Percentiles rank a stretch among this genome's conserved stretches.
These are phyloP conservation scores for Terrapene triunguis DNA, from an alignment of 2,113 vertebrate genomes.

Conservation along the genomic window DNA sequence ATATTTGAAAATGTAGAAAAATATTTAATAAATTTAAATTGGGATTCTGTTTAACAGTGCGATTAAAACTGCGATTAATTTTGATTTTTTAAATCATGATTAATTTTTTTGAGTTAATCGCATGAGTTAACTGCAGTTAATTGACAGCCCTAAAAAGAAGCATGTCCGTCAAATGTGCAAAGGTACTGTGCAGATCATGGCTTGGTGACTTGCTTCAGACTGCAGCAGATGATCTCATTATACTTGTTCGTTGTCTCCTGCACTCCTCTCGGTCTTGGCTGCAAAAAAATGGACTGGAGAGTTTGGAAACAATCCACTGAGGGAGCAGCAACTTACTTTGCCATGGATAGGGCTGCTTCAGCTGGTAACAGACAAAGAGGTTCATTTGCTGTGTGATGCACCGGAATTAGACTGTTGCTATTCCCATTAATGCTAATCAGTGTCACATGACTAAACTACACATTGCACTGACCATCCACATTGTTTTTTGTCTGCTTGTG, in stretches of 20 bases:
- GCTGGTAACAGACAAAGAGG: not conserved
- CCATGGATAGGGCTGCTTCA: not conserved
- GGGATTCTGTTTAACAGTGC: too few relatives aligned
- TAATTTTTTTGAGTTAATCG: too few relatives aligned
- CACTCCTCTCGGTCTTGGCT: not conserved
- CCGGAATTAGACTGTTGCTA: not conserved
- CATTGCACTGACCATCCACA: not conserved
- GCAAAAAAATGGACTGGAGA: not conserved
- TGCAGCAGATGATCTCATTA: not conserved
- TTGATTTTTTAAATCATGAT: too few relatives aligned
- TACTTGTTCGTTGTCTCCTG: not conserved
- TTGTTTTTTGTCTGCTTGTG: too few relatives aligned
- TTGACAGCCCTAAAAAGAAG: not conserved
- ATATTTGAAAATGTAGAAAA: too few relatives aligned
- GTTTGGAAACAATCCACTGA: not conserved
- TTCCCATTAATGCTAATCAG: not conserved
- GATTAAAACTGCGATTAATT: too few relatives aligned
- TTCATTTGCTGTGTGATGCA: not conserved
- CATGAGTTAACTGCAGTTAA: too few relatives aligned
- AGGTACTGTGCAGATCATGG: rapidly evolving
- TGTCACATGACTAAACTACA: not conserved
- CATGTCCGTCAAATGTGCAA: rapidly evolving
- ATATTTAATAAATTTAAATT: too few relatives aligned
- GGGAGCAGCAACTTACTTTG: not conserved
- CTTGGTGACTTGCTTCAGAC: not conserved